Evolutionary conservation across 1,140 invertebrate genomes (phyloP).

Genomic region (Papilio glaucus): DNA sequence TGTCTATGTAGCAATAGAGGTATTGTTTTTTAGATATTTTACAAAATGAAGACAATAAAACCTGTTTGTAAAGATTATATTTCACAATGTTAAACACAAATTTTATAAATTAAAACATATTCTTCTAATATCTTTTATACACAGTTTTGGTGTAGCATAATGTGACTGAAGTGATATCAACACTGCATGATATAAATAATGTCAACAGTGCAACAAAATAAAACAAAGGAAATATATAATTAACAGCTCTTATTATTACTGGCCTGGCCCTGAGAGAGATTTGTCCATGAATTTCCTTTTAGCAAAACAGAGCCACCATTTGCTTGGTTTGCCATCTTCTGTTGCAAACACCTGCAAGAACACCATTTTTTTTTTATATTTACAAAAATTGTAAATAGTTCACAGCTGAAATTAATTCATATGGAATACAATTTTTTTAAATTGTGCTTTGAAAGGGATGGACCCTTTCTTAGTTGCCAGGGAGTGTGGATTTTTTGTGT

Average conservation of each 20-base stretch:
- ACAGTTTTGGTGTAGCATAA: slow-evolving; percentile 22
- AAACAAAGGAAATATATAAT: not conserved
- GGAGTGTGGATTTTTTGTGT: too few relatives aligned
- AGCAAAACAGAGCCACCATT: slow-evolving; percentile 99
- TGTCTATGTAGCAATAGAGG: not conserved
- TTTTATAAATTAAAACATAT: slow-evolving; percentile 35
- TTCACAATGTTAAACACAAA: slow-evolving; percentile 28
- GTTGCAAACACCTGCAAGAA: slow-evolving; percentile 89
- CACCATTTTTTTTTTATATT: too few relatives aligned
- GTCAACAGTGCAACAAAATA: slow-evolving; percentile 9
- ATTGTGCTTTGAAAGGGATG: too few relatives aligned
- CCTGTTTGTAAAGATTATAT: slow-evolving; percentile 35
- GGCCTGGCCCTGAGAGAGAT: slow-evolving; percentile 93
- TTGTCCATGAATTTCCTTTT: slow-evolving; percentile 99
- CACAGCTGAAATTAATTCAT: too few relatives aligned
- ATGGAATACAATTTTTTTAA: too few relatives aligned
- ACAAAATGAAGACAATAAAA: not conserved
- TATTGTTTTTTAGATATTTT: not conserved
- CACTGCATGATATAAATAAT: slow-evolving; percentile 27
- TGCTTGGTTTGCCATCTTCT: slow-evolving; percentile 97
- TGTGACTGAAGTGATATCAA: slow-evolving; percentile 19
- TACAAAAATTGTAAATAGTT: too few relatives aligned
- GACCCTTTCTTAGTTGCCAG: too few relatives aligned
- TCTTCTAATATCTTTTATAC: slow-evolving; percentile 39
- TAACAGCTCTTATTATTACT: slow-evolving; percentile 76